Evolutionary conservation across 2,113 vertebrate species (phyloP), one percentile per base, ranked within the genome.

Genomic region (Tetrao urogallus): DNA sequence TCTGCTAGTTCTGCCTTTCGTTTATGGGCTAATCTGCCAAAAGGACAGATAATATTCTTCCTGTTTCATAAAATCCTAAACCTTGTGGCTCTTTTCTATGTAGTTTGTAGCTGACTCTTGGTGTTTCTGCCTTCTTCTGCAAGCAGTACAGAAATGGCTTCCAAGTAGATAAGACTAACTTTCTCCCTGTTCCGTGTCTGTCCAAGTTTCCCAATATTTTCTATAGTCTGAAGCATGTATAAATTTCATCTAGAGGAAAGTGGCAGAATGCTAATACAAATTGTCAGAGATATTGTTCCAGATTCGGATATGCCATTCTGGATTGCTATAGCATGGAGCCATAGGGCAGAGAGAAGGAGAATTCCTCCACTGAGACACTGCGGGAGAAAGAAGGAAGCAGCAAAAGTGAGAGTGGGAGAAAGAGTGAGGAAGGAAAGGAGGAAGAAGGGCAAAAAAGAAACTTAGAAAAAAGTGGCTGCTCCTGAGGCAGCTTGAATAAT

Each of bases 281-380:
- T 89, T 92, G 67, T 92, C 79, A 86, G 72, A 94, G 60, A 36
- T 82, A 74, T 77, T 90, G 72, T 90, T 93, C 64, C 86, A 91
- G 75, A 38, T 52, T 76, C 63, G 83, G 72, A 91, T 94, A 89
- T 50, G 72, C 85, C 85, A 82, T 95, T 93, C 75, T 83, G 40
- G 79, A 58, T 47, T 27, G 34, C 56, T 80, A 63, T 3, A 85
- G 82, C 36, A 66, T 34, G 82, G 92, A 88, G 42, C 82, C 87
- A 8, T 76, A 69, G 42, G 72, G 82, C 86, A 88, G 72, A 95
- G 79, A 94, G 92, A 92, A 81, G 93, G 42, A 82, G 30, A 86
- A 73, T 86, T 95, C 27, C 66, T 86, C 86, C 83, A 89, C 92
- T 92, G 89, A 91, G 56, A 80, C 67, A 82, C 66, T 87, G 32